Evolutionary conservation across 2,797 vertebrate species (phyloP).

Genomic region (Periophthalmus magnuspinnatus): DNA sequence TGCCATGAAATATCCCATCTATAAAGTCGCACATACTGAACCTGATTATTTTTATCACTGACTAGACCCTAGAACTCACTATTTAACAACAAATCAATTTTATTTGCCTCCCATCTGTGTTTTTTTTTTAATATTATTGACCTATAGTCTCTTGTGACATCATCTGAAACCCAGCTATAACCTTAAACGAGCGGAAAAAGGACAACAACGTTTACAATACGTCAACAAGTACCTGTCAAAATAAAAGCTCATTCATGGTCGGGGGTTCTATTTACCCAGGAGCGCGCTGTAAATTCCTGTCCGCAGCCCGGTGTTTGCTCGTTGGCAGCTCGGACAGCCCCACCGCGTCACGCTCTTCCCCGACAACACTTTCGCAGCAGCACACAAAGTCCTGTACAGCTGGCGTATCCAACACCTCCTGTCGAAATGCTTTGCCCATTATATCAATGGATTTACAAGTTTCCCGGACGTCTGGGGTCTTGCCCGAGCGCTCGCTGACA

Average conservation of each 20-base stretch:
- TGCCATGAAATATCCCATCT: no score
- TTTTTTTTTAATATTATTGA: no score
- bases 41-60: no score
- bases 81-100: no score
- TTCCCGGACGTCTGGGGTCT: constrained; percentile 9
- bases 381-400: constrained; percentile 29
- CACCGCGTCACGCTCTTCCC: constrained; percentile 55
- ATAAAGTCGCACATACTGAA: no score
- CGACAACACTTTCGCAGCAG: constrained; percentile 22
- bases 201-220: neutral
- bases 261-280: neutral
- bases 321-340: constrained; percentile 38
- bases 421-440: constrained; percentile 54
- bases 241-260: neutral
- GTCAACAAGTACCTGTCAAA: neutral
- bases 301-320: constrained; percentile 39
- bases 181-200: neutral
- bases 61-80: no score
- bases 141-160: no score
- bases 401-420: constrained; percentile 50
- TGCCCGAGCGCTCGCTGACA: constrained; percentile 4
- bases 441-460: constrained; percentile 28
- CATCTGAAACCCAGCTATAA: no score
- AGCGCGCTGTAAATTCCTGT: constrained; percentile 44
- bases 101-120: no score